Base-by-base conservation (phyloP, 2,797 vertebrate genomes). In the Knipowitschia caucasica region DNA sequence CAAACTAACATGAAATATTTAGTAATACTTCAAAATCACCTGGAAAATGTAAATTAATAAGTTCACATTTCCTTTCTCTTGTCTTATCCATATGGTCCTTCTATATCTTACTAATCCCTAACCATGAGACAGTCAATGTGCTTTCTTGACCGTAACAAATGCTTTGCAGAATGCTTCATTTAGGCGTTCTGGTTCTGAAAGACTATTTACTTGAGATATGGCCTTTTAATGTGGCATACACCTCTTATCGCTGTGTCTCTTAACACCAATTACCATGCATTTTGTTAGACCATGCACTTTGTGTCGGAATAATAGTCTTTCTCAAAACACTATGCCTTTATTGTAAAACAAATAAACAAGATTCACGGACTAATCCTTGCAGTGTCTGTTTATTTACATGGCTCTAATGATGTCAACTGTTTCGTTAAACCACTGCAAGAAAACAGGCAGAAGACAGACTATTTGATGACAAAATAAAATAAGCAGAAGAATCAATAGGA, bases 381-480 rank as follows among this genome's bases (percentile, higher is more conserved):
- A 40, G 7, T 35, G 24, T 15, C 33, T 40, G 49, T 18, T 55
- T n/a, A 51, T 58, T 62, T 53, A 61, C 56, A 64, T 53, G n/a
- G 30, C 53, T 25, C 55, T 23, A 26, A 68, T 66, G 14, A 43
- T 73, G 21, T 33, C 12, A 12, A 20, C 52, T 57, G 50, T 64
- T 21, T 64, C 38, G 30, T 56, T 29, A 42, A 64, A 43, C 27
- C 1, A 15, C 60, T 15, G 5, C 31, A 24, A 39, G 49, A 58
- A 29, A 42, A 21, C n/a, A 61, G 72, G 67, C 54, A 65, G 75
- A 80, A 77, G 54, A 74, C 60, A 64, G 55, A 47, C 53, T 58
- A 65, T 49, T 63, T 67, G n/a, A 54, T 62, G 33, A 44, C 35
- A 24, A 56, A 71, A 67, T 54, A 72, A 50, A 77, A 73, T 54